Conservation (phyloP, 2,888 invertebrate genomes). For the Melinaea marsaeus region DNA sequence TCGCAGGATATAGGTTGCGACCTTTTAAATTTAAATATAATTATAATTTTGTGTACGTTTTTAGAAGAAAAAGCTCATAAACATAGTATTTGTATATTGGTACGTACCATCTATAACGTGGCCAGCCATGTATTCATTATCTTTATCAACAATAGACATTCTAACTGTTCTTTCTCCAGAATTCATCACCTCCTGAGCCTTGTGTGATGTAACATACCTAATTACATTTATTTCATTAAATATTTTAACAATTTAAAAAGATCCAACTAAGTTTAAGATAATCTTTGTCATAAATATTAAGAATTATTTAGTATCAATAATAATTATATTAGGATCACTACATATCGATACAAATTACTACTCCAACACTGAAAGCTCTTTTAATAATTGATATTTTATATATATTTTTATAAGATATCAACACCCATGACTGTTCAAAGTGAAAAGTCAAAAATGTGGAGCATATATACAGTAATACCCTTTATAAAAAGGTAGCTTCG, state of each 20-base stretch:
- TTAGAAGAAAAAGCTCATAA: not conserved
- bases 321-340: too few species aligned
- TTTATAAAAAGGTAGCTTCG: too few species aligned
- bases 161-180: constrained; percentile 81
- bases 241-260: not conserved
- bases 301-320: too few species aligned
- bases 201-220: constrained; percentile 82
- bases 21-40: constrained; percentile 53
- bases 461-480: too few species aligned
- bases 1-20: constrained; percentile 89
- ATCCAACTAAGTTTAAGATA: not conserved
- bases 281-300: too few species aligned
- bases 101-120: constrained; percentile 89
- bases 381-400: too few species aligned
- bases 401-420: too few species aligned
- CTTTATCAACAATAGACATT: constrained; percentile 80
- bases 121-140: constrained; percentile 84
- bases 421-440: too few species aligned
- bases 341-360: too few species aligned
- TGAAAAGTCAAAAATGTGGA: too few species aligned
- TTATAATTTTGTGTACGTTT: too few species aligned
- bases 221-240: not conserved
- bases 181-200: constrained; percentile 81
- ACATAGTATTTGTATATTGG: not conserved
- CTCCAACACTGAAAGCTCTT: too few species aligned